Percentiles rank a stretch among this genome's conserved stretches.
These are phyloP conservation scores for Oeneis ivallda DNA, from an alignment of 2,888 invertebrate species.

Conservation along the genomic window DNA sequence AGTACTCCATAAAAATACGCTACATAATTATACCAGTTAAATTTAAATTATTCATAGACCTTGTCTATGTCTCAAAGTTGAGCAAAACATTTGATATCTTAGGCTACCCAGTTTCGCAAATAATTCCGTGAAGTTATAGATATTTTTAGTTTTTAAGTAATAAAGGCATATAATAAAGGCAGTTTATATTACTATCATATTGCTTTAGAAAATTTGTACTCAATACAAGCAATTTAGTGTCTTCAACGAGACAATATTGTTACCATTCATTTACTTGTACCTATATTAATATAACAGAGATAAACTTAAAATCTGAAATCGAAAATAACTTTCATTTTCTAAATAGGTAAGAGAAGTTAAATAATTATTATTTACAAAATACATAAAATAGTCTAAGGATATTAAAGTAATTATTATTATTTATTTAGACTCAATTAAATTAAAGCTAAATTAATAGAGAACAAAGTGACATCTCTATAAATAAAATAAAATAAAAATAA, in stretches of 20 bases:
- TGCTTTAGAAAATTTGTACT: constrained; percentile 23
- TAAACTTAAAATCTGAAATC: background rate
- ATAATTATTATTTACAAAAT: background rate
- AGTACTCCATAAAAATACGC: constrained; percentile 12
- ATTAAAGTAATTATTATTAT: background rate
- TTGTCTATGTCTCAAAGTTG: background rate
- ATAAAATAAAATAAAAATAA: background rate
- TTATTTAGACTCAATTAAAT: constrained; percentile 7
- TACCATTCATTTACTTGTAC: background rate
- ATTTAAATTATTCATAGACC: background rate
- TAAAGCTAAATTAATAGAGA: constrained; percentile 19
- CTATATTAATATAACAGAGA: background rate
- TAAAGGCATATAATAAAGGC: constrained; percentile 16
- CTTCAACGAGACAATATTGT: background rate
- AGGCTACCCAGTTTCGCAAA: background rate
- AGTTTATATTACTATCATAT: constrained; percentile 5
- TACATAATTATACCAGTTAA: background rate
- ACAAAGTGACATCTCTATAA: constrained; percentile 5
- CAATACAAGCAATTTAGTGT: constrained; percentile 10
- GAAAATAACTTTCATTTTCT: background rate
- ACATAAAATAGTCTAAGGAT: background rate
- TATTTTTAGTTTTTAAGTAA: constrained; percentile 1
- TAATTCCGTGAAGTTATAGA: background rate
- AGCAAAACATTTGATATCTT: constrained; percentile 8
- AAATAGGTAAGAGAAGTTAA: background rate